phyloP scores from a whole-genome alignment of 1,140 invertebrate genomes.

The Venturia canescens region DNA sequence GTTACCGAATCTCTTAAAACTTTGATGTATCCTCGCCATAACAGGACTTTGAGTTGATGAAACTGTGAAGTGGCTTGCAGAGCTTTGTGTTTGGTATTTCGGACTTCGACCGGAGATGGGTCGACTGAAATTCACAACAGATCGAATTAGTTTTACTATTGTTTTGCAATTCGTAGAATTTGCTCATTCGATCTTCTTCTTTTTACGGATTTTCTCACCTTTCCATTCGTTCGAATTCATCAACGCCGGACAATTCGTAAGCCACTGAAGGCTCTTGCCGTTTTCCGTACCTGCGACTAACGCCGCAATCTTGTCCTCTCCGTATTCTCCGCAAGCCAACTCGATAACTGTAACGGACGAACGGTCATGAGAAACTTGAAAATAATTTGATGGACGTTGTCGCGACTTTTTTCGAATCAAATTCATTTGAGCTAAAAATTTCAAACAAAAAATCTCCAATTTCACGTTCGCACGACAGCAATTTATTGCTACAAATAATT shows the following conservation, averaged over 20 bases:
- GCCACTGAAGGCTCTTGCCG: conserved; percentile 84
- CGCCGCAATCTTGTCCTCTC: conserved; percentile 85
- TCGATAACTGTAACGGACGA: conserved; percentile 84
- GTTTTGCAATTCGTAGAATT: no score
- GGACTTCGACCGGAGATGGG: background rate
- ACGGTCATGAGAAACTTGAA: no score
- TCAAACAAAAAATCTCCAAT: no score
- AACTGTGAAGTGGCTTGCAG: conserved; percentile 83
- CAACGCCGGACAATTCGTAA: conserved; percentile 78
- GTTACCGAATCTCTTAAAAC: conserved; percentile 84
- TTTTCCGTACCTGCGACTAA: conserved; percentile 86
- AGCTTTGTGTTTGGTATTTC: conserved; percentile 19
- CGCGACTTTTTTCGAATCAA: no score
- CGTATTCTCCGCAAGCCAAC: conserved; percentile 92
- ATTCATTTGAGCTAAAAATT: no score
- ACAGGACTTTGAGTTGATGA: conserved; percentile 84
- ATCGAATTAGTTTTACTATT: background rate
- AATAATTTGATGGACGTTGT: no score
- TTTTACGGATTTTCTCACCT: conserved; percentile 67
- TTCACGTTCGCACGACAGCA: no score
- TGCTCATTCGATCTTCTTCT: no score
- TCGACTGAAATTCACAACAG: conserved; percentile 34
- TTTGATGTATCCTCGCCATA: conserved; percentile 84
- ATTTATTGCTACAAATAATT: conserved; percentile 55
- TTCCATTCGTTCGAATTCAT: conserved; percentile 78